A percentile compares a stretch with the other conserved stretches of the same genome.
phyloP scores from a whole-genome alignment of 2,888 invertebrate genomes.

The Diarsia dahlii region DNA sequence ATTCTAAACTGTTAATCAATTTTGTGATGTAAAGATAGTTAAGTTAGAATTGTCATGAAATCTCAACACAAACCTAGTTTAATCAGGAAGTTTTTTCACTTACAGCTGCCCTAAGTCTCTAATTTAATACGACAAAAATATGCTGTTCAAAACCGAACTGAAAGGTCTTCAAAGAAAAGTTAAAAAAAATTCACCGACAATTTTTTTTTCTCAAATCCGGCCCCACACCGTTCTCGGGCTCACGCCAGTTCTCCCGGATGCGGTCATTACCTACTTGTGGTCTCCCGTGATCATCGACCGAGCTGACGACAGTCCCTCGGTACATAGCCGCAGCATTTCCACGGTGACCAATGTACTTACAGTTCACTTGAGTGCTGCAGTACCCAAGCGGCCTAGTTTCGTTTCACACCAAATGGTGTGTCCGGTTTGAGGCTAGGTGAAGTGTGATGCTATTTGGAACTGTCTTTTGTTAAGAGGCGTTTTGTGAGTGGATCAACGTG shows the following conservation, averaged over 20 bases:
- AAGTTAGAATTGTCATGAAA: not conserved
- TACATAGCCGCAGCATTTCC: conserved; percentile 2
- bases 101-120: not conserved
- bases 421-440: not conserved
- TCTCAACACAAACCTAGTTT: not conserved
- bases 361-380: conserved; percentile 21
- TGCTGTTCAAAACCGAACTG: not conserved
- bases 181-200: not conserved
- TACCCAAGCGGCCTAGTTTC: conserved; percentile 24
- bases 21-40: not conserved
- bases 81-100: not conserved
- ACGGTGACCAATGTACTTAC: conserved; percentile 9
- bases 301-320: conserved; percentile 41
- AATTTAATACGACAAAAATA: not conserved
- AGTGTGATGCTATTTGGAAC: not conserved
- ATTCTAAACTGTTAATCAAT: not conserved
- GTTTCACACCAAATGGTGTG: not conserved
- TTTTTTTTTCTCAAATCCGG: conserved; percentile 18
- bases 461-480: not conserved
- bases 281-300: conserved; percentile 50
- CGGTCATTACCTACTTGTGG: conserved; percentile 71
- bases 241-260: conserved; percentile 61
- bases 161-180: not conserved
- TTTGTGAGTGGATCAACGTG: not conserved
- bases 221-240: conserved; percentile 37